Evolutionary conservation across 2,888 invertebrate species (phyloP).

Genomic region (Dasypolia templi): DNA sequence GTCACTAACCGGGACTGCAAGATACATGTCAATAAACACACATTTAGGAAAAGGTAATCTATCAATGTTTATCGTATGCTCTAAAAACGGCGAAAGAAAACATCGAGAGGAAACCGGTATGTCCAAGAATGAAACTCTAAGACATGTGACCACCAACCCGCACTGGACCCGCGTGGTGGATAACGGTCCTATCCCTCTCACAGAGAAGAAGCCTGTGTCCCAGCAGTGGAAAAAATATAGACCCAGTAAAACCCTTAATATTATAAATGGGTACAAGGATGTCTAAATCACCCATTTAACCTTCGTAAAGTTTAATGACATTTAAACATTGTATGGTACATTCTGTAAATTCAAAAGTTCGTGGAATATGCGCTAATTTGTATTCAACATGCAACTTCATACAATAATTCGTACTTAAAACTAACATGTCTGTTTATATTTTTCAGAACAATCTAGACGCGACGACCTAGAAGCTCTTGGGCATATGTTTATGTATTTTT

Average conservation of each 20-base stretch:
- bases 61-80: not conserved
- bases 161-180: not conserved
- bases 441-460: slow-evolving; percentile 98
- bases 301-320: slow-evolving; percentile 61
- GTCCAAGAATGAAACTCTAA: not conserved
- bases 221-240: not conserved
- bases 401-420: slow-evolving; percentile 49
- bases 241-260: slow-evolving; percentile 20
- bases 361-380: slow-evolving; percentile 60
- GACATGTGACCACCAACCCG: not conserved
- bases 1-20: slow-evolving; percentile 99
- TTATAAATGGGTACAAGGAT: slow-evolving; percentile 41
- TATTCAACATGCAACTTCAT: slow-evolving; percentile 62
- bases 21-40: slow-evolving; percentile 99
- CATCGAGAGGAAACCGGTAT: not conserved
- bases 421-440: slow-evolving; percentile 55
- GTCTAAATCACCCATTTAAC: slow-evolving; percentile 57
- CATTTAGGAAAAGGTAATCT: slow-evolving; percentile 98
- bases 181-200: not conserved
- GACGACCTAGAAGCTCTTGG: slow-evolving; percentile 99
- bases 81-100: not conserved
- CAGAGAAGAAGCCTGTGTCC: not conserved
- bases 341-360: slow-evolving; percentile 53
- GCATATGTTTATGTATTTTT: slow-evolving; percentile 99
- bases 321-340: slow-evolving; percentile 42